Evolutionary conservation across 2,888 invertebrate genomes (phyloP), one percentile per base, ranked within the genome.

Genomic region (Rhamnusium bicolor): DNA sequence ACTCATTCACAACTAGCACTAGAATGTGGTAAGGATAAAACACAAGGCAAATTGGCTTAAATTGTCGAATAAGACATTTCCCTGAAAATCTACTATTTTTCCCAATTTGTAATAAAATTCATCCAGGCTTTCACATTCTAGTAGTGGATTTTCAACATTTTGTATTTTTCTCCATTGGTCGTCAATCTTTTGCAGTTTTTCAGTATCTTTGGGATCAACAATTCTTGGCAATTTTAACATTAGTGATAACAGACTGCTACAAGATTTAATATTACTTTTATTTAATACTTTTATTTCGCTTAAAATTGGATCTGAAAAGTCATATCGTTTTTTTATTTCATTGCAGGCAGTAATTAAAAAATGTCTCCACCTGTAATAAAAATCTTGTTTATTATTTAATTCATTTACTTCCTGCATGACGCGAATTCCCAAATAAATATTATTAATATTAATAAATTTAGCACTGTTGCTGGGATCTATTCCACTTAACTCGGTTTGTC

Each of bases 331-430:
- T 32, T 40, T 40, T 1, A 40, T 12, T 40, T 40, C 40, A 40
- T 40, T 40, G 10, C 12, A 10, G 10, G 40, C 10, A 8, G 8
- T 8, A 40, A 70, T 63, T 54, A 63, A 63, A 63, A 70, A 63
- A 46, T 70, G 21, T 3, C 54, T 40, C 46, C 47, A 62, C 10
- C 62, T 24, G 10, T 62, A 19, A 21, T 62, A 60, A 32, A 69
- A 69, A 69, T 61, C 69, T 24, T 62, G 40, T 53, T 61, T 47
- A 27, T 69, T 12, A 5, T 62, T 40, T 53, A n/a, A n/a, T n/a
- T 61, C n/a, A n/a, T 49, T 69, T 32, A 69, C 7, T 51, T 51
- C n/a, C 18, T 60, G 12, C 2, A 69, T 60, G 29, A 51, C 21
- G 8, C 32, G 16, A 32, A 69, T n/a, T 40, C 40, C 40, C 6